Evolutionary conservation across 1,140 invertebrate genomes (phyloP).

Genomic region (Drosophila sulfurigaster): DNA sequence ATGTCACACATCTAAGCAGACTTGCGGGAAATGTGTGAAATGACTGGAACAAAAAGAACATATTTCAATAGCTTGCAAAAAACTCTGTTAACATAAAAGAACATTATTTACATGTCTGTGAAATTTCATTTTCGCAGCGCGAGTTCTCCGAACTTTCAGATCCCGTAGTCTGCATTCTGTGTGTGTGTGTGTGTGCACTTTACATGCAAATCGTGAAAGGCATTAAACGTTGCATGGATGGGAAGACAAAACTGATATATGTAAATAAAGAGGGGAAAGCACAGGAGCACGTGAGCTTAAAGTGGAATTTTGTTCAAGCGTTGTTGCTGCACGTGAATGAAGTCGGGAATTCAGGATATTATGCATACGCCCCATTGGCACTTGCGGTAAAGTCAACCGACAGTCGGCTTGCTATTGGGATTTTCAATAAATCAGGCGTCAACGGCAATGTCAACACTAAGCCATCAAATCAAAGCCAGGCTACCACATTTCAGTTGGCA

Average conservation of each 20-base stretch:
- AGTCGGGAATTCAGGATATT: conserved; percentile 41
- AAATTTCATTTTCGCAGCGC: conserved; percentile 7
- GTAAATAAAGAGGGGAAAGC: background rate
- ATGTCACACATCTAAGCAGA: background rate
- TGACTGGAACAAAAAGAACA: background rate
- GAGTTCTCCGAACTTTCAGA: background rate
- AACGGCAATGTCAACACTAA: conserved; percentile 64
- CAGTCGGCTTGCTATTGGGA: conserved; percentile 36
- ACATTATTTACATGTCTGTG: conserved; percentile 21
- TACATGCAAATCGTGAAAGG: conserved; percentile 1
- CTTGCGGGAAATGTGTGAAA: no score
- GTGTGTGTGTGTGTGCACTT: conserved; percentile 27
- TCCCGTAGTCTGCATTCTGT: background rate
- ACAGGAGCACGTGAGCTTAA: background rate
- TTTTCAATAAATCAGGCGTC: conserved; percentile 65
- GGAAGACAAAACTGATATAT: conserved; percentile 18
- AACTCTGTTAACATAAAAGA: conserved; percentile 1
- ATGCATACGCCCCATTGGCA: conserved; percentile 35
- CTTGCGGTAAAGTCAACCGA: conserved; percentile 25
- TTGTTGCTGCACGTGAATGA: conserved; percentile 37
- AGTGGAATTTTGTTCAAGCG: background rate
- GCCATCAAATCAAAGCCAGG: conserved; percentile 68
- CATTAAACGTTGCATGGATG: background rate
- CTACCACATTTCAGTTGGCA: conserved; percentile 15
- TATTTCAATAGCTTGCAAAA: conserved; percentile 4